Evolutionary conservation across 1,140 invertebrate genomes (phyloP), one percentile per base, ranked within the genome.

Genomic region (Bombus cullumanus): DNA sequence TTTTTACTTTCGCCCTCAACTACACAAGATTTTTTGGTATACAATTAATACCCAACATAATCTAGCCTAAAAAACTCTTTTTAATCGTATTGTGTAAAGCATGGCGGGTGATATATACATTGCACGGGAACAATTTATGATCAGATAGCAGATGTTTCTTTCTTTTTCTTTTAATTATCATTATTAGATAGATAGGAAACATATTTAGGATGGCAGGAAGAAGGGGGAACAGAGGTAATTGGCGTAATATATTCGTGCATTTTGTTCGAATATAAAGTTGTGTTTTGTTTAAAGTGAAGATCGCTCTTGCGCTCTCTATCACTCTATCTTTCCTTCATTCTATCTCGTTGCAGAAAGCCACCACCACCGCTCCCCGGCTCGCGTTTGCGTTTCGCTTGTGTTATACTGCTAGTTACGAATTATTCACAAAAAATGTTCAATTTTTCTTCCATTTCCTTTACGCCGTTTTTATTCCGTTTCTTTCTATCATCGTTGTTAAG

Each of bases 71-170:
- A 83, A 90, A 76, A 72, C 89, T 62, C 28, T 12, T 62, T 92
- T 81, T 88, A 90, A 89, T 92, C 84, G 89, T 90, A 89, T 90
- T 90, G 88, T 87, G 84, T 91, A 86, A 93, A 94, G 92, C 92
- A 91, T 92, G 83, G 81, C 92, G 92, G 89, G 92, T 93, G 90
- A 91, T 93, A 93, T 93, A 88, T 93, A 94, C 92, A 93, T 91
- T 83, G 89, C 89, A 93, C 92, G 91, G 91, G 84, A 87, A 80
- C 78, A 87, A 74, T 43, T 83, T 66, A 85, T 86, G 71, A 79
- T 86, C 86, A 88, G 76, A 88, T 90, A 64, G 75, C 69, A 80
- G 72, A 81, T 88, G 80, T 59, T 81, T 73, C 18, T 28, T 47
- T 28, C 28, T 73, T 57, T 37, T 77, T 39, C 57, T 59, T 53